These are phyloP conservation scores for Scopus umbretta DNA, from an alignment of 2,113 vertebrate species.

Conservation along the genomic window DNA sequence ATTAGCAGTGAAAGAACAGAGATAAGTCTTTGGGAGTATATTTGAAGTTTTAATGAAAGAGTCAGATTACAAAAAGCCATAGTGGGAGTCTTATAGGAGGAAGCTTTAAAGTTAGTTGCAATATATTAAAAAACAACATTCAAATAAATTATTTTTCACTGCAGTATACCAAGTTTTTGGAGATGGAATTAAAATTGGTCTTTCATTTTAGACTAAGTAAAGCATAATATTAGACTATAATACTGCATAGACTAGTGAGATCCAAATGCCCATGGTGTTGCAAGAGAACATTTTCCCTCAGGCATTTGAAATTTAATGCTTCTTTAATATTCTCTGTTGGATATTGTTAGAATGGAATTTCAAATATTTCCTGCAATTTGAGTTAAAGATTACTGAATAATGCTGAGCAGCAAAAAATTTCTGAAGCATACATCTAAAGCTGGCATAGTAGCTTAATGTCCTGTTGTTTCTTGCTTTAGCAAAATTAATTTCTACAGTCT, in stretches of 20 bases:
- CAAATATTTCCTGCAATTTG: constrained; percentile 70
- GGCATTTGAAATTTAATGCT: constrained; percentile 66
- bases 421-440: constrained; percentile 50
- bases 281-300: constrained; percentile 51
- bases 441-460: constrained; percentile 42
- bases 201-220: constrained; percentile 55
- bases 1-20: neutral
- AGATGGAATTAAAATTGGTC: constrained; percentile 63
- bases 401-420: constrained; percentile 46
- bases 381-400: constrained; percentile 67
- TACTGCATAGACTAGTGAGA: neutral
- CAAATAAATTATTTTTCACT: constrained; percentile 62
- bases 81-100: neutral
- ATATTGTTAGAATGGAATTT: constrained; percentile 68
- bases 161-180: constrained; percentile 52
- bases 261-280: constrained; percentile 37
- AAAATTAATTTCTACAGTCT: constrained; percentile 59
- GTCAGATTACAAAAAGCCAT: constrained; percentile 50
- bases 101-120: constrained; percentile 46
- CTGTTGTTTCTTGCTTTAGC: constrained; percentile 61
- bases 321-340: constrained; percentile 67
- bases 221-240: constrained; percentile 44
- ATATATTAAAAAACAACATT: constrained; percentile 38
- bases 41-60: constrained; percentile 45
- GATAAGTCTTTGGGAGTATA: constrained; percentile 3